Evolutionary conservation across 1,140 invertebrate species (phyloP).

Genomic region (Phymorhynchus buccinoides): DNA sequence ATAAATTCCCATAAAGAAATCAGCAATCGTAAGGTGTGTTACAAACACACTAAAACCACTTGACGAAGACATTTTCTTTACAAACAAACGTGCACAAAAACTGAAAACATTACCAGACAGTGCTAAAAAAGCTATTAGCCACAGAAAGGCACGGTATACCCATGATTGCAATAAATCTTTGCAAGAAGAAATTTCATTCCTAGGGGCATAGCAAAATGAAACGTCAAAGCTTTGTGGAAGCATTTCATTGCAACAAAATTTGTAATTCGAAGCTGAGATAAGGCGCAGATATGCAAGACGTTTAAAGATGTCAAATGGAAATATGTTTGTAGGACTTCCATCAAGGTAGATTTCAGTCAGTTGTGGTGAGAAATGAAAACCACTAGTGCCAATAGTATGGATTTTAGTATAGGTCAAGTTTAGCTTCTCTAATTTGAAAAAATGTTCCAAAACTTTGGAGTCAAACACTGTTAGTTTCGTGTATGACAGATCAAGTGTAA

Average conservation of each 20-base stretch:
- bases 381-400: not conserved
- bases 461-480: not conserved
- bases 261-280: not conserved
- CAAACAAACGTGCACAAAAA: conserved; percentile 34
- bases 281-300: not conserved
- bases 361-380: not conserved
- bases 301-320: not conserved
- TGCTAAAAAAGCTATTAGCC: conserved; percentile 47
- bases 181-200: conserved; percentile 12
- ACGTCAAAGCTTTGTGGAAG: not conserved
- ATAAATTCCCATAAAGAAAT: conserved; percentile 63
- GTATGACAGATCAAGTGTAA: not conserved
- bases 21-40: conserved; percentile 55
- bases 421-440: not conserved
- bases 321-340: not conserved
- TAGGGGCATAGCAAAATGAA: not conserved
- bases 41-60: conserved; percentile 44
- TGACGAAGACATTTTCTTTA: not conserved
- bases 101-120: conserved; percentile 51
- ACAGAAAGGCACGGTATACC: conserved; percentile 40
- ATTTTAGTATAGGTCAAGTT: not conserved
- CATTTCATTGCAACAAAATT: not conserved
- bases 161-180: not conserved
- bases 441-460: not conserved
- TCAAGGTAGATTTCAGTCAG: not conserved